Percentiles rank a stretch among this genome's conserved stretches.
These are phyloP conservation scores for Megalurothrips usitatus DNA, from an alignment of 2,888 invertebrate species.

Conservation along the genomic window DNA sequence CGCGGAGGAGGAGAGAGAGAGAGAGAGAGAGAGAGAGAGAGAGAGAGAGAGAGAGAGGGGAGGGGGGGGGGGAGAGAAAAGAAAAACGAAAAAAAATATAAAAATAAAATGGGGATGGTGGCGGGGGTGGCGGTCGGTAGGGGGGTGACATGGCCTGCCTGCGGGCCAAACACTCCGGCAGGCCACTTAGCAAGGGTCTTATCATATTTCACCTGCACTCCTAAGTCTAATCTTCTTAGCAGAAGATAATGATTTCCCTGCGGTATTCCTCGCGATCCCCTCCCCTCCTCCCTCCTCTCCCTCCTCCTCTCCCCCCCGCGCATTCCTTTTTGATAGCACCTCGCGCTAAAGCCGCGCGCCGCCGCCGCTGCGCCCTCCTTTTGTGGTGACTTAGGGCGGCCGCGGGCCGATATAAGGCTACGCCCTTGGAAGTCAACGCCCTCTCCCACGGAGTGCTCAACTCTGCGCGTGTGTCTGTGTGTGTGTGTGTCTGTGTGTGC, in stretches of 20 bases:
- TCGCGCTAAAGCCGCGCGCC: too few species aligned
- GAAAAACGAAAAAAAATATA: background rate
- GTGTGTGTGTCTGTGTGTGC: background rate
- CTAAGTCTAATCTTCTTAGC: slow-evolving; percentile 26
- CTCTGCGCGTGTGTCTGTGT: background rate
- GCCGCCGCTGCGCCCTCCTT: too few species aligned
- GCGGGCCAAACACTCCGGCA: background rate
- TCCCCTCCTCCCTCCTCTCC: background rate
- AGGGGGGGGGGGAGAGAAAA: background rate
- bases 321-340: too few species aligned
- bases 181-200: slow-evolving; percentile 19
- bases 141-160: background rate
- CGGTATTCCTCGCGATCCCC: background rate
- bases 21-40: background rate
- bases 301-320: background rate
- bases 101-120: background rate
- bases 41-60: background rate
- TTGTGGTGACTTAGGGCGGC: too few species aligned
- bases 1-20: background rate
- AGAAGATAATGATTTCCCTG: slow-evolving; percentile 13
- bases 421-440: too few species aligned
- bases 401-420: too few species aligned
- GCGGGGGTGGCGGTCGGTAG: background rate
- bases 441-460: too few species aligned
- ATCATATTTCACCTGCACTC: slow-evolving; percentile 26